These are phyloP conservation scores for Octodon degus DNA, from an alignment of 2,113 vertebrate genomes.

Conservation along the genomic window DNA sequence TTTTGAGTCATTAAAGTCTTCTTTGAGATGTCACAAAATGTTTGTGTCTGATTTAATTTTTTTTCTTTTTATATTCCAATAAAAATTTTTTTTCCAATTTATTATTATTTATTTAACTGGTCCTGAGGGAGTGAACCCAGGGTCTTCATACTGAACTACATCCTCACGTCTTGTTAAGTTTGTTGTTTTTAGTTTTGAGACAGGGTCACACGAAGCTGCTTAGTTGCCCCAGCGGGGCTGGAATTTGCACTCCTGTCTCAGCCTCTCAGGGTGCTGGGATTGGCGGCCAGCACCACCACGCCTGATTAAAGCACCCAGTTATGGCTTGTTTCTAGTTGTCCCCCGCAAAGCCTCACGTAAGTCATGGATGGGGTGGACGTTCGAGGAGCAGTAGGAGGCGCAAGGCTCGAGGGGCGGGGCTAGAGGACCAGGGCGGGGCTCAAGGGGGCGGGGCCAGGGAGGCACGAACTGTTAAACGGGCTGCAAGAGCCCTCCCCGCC, in stretches of 20 bases:
- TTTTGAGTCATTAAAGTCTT: neutral
- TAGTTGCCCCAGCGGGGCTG: neutral
- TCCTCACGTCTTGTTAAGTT: neutral
- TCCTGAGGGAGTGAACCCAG: neutral
- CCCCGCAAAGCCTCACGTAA: no score
- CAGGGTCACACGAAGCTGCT: neutral
- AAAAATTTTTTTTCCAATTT: neutral
- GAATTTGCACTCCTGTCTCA: neutral
- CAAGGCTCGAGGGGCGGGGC: no score
- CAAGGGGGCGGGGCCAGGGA: no score
- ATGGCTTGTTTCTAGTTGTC: no score
- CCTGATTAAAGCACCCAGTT: neutral
- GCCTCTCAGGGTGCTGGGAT: neutral
- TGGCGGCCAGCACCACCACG: neutral
- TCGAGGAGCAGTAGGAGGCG: no score
- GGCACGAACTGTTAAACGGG: no score
- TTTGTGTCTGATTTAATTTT: slow-evolving; percentile 22
- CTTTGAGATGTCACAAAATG: neutral
- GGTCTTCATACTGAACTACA: neutral
- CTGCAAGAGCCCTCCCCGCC: no score
- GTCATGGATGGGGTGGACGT: no score
- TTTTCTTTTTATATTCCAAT: neutral
- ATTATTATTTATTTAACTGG: neutral
- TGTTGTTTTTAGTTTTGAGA: neutral
- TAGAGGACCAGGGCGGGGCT: no score